Percentiles rank a stretch among this genome's conserved stretches.
These are phyloP conservation scores for Eilema depressum DNA, from an alignment of 2,888 invertebrate genomes.

Conservation along the genomic window DNA sequence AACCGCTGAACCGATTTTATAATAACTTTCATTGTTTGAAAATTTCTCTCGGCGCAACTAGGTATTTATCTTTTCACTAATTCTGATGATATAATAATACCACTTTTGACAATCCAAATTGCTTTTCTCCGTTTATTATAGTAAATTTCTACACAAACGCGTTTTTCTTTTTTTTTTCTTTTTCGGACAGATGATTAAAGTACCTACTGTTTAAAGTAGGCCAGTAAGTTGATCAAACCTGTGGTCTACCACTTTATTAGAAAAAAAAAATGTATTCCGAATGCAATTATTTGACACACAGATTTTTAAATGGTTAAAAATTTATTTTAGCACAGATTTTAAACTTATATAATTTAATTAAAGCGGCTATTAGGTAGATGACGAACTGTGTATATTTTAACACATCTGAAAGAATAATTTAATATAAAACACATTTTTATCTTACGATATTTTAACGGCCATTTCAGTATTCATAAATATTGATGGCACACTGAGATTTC, in stretches of 20 bases:
- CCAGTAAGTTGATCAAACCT: neutral
- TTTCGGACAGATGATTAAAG: neutral
- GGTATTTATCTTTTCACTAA: neutral
- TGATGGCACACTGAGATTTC: neutral
- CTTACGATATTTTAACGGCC: neutral
- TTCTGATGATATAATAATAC: constrained; percentile 6
- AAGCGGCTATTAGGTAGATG: neutral
- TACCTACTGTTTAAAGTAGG: neutral
- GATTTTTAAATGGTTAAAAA: neutral
- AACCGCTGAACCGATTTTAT: constrained; percentile 14
- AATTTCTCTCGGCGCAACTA: neutral
- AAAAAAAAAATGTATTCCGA: too few relatives aligned
- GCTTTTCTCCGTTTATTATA: neutral
- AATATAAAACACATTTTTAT: too few relatives aligned
- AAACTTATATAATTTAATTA: neutral
- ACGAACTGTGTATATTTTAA: neutral
- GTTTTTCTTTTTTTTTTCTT: neutral
- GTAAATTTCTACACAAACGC: neutral
- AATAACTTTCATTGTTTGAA: constrained; percentile 19
- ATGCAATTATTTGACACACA: neutral
- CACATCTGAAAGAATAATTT: neutral
- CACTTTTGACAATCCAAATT: neutral
- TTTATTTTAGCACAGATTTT: neutral
- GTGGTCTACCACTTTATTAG: neutral
- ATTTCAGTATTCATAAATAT: too few relatives aligned